phyloP scores from a whole-genome alignment of 2,797 vertebrate species.

The Natrix natrix region DNA sequence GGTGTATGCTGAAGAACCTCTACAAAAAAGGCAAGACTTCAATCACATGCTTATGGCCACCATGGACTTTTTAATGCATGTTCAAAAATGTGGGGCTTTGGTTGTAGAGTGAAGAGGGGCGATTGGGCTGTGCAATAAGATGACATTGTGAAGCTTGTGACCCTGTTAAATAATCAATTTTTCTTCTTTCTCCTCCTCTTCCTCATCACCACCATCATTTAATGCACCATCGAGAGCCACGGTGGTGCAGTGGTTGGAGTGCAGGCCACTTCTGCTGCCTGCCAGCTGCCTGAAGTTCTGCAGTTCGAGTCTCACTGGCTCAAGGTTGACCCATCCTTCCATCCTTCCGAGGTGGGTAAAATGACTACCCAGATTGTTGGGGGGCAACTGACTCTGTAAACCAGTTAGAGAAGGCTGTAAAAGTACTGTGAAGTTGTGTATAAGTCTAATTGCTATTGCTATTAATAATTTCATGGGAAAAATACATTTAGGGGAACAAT shows the following conservation, averaged over 20 bases:
- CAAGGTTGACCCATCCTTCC: too few species aligned
- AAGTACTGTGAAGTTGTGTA: too few species aligned
- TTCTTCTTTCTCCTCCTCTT: background rate
- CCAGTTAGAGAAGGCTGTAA: too few species aligned
- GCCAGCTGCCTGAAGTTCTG: too few species aligned
- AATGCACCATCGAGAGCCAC: too few species aligned
- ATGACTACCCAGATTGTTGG: too few species aligned
- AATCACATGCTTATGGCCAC: background rate
- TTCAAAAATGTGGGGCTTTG: background rate
- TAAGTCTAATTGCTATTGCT: too few species aligned
- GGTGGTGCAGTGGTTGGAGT: too few species aligned
- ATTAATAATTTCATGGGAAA: background rate
- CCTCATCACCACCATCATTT: background rate
- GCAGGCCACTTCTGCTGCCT: too few species aligned
- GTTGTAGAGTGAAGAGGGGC: background rate
- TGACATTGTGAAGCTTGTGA: background rate
- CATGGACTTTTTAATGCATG: background rate
- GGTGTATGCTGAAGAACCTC: background rate
- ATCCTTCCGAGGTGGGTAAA: too few species aligned
- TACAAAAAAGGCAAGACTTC: background rate
- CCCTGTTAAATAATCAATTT: background rate
- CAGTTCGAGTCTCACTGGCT: too few species aligned
- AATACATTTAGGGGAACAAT: background rate
- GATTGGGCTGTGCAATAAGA: background rate
- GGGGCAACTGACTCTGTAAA: too few species aligned